Evolutionary conservation across 2,113 vertebrate genomes (phyloP).

Genomic region (Stigmatopora argus): DNA sequence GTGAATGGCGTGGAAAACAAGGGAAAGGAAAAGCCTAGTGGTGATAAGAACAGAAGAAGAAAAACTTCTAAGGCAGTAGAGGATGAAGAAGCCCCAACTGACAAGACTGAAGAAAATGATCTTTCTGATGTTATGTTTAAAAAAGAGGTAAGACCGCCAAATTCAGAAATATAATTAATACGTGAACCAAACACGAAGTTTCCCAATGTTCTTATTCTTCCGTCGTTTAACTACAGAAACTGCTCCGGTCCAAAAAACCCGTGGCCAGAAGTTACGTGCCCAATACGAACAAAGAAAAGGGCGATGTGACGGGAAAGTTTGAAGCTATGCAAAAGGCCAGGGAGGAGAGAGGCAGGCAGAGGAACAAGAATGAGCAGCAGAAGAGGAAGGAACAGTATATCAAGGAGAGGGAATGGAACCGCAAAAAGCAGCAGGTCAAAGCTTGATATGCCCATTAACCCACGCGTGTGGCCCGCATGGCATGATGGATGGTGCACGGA

Average conservation of each 20-base stretch:
- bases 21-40: background rate
- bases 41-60: slow-evolving; percentile 14
- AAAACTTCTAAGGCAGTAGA: slow-evolving; percentile 6
- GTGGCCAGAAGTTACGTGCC: slow-evolving; percentile 92
- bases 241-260: slow-evolving; percentile 84
- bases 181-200: background rate
- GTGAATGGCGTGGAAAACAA: slow-evolving; percentile 37
- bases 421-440: slow-evolving; percentile 93
- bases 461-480: slow-evolving; percentile 49
- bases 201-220: background rate
- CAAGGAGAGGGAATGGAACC: slow-evolving; percentile 92
- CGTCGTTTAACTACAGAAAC: slow-evolving; percentile 73
- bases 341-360: slow-evolving; percentile 89
- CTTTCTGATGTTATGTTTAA: slow-evolving; percentile 78
- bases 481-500: slow-evolving; percentile 48
- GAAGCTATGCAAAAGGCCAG: slow-evolving; percentile 95
- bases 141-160: slow-evolving; percentile 59
- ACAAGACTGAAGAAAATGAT: slow-evolving; percentile 38
- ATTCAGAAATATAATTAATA: background rate
- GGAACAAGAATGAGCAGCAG: slow-evolving; percentile 87
- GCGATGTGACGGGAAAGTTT: slow-evolving; percentile 88
- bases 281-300: slow-evolving; percentile 77
- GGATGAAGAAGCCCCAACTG: slow-evolving; percentile 14
- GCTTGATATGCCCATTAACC: slow-evolving; percentile 52
- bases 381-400: slow-evolving; percentile 93